A percentile compares a stretch with the other conserved stretches of the same genome.
Evolutionary conservation across 2,797 vertebrate genomes (phyloP).

Genomic region (Hemitrygon akajei): DNA sequence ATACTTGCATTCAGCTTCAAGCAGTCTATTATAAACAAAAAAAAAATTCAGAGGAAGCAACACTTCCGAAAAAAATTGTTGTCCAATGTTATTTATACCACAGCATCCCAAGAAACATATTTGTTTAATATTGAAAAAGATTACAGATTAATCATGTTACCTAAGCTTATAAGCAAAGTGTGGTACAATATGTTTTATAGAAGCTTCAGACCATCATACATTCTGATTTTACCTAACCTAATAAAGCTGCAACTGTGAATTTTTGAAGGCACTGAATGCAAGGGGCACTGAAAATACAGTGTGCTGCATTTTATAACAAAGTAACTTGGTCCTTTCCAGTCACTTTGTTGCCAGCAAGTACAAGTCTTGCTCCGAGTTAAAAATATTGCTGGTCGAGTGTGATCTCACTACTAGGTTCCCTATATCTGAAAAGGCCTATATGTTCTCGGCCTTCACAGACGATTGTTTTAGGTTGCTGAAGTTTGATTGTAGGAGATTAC

Average conservation of each 20-base stretch:
- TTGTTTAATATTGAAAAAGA: not conserved
- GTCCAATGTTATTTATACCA: not conserved
- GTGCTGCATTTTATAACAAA: not conserved
- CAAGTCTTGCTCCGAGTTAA: not conserved
- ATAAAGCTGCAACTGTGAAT: not conserved
- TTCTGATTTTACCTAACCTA: conserved; percentile 13
- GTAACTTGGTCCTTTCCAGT: not conserved
- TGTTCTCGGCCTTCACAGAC: not conserved
- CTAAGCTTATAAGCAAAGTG: not conserved
- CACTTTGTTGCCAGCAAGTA: not conserved
- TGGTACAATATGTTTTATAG: not conserved
- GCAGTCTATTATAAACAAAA: too few species aligned
- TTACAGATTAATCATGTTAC: not conserved
- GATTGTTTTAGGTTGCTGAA: not conserved
- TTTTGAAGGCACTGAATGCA: not conserved
- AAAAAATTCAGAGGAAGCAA: too few species aligned
- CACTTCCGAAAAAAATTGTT: too few species aligned
- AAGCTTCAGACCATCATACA: not conserved
- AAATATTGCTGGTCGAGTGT: not conserved
- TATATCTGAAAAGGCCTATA: not conserved
- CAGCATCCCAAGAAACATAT: not conserved
- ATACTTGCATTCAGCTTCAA: too few species aligned
- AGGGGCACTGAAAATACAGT: not conserved
- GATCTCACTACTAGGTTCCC: not conserved
- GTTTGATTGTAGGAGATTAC: not conserved